Evolutionary conservation across 2,888 invertebrate genomes (phyloP).

Genomic region (Synanthedon vespiformis): DNA sequence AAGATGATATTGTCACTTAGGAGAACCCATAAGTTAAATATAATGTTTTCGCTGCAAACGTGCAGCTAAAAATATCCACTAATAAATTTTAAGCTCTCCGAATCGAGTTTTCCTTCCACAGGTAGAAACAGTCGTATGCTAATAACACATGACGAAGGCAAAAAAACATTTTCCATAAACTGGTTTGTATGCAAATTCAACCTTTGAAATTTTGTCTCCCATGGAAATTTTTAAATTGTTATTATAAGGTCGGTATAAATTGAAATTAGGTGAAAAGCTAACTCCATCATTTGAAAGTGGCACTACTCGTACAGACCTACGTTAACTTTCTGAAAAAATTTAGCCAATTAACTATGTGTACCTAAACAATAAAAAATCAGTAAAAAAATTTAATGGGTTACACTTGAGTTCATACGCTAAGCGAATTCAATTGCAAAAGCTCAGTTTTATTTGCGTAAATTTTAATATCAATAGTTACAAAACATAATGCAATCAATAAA

Average conservation of each 20-base stretch:
- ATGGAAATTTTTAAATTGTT: not conserved
- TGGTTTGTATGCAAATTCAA: not conserved
- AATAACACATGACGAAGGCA: conserved; percentile 8
- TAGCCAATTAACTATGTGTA: too few relatives aligned
- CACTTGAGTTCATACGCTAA: not conserved
- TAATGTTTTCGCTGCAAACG: too few relatives aligned
- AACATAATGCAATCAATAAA: conserved; percentile 33
- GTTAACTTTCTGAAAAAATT: too few relatives aligned
- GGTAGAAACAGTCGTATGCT: conserved; percentile 15
- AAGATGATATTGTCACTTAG: too few relatives aligned
- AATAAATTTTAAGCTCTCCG: not conserved
- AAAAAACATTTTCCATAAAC: conserved; percentile 1
- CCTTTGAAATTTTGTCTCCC: not conserved
- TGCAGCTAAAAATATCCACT: not conserved
- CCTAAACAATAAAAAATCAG: too few relatives aligned
- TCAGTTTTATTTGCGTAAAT: conserved; percentile 41
- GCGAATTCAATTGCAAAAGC: conserved; percentile 26
- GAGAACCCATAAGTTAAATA: too few relatives aligned
- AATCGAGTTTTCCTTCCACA: conserved; percentile 15
- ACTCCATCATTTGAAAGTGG: too few relatives aligned
- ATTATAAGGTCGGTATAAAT: not conserved
- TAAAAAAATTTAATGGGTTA: too few relatives aligned
- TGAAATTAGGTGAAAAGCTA: not conserved
- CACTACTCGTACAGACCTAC: too few relatives aligned
- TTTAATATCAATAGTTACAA: conserved; percentile 37